Base-by-base conservation (phyloP, 2,113 vertebrate species). In the Gymnorhina tibicen region DNA sequence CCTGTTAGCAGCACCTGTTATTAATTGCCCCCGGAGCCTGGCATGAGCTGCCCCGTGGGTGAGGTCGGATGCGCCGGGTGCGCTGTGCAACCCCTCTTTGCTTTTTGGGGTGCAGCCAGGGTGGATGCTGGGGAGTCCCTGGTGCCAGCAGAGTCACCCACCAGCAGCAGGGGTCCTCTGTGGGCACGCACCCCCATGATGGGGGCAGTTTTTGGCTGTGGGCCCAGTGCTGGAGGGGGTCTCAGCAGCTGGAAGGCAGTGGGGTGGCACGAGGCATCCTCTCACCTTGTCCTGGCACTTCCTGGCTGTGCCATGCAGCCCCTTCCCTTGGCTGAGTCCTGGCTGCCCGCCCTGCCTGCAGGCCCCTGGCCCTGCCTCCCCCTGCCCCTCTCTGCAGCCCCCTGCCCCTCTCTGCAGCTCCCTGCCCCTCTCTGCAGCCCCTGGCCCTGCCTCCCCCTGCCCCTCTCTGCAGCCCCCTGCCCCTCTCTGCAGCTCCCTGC, bases 71-170 rank as follows among this genome's bases (percentile, higher is more conserved):
- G 47, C 41, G 41, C n/a, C n/a, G 52, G 28, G 27, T 58, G 56
- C 0, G 0, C 50, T 3, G 2, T 35, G 50, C 35, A 32, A 30
- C 12, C 9, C 19, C 7, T 21, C 22, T 14, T 21, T 13, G 16
- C 8, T 83, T 83, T 95, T 42, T 56, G 42, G 62, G 85, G 33
- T 64, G 66, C 46, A 50, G 33, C 7, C 7, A 6, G 27, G 66
- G 50, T 2, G 4, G 49, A 1, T 9, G 1, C 17, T 52, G 63
- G 33, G 37, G 26, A 35, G 33, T 44, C 24, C 55, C 14, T 1
- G 7, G 33, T 17, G 27, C 46, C 2, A 23, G 11, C 60, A 28
- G 68, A 44, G 52, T 55, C 42, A 21, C 64, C 47, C 7, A 10
- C 7, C 10, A 6, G 44, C 3, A 7, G 33, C 0, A 1, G 20